Evolutionary conservation across 2,797 vertebrate species (phyloP).

Genomic region (Okamejei kenojei): DNA sequence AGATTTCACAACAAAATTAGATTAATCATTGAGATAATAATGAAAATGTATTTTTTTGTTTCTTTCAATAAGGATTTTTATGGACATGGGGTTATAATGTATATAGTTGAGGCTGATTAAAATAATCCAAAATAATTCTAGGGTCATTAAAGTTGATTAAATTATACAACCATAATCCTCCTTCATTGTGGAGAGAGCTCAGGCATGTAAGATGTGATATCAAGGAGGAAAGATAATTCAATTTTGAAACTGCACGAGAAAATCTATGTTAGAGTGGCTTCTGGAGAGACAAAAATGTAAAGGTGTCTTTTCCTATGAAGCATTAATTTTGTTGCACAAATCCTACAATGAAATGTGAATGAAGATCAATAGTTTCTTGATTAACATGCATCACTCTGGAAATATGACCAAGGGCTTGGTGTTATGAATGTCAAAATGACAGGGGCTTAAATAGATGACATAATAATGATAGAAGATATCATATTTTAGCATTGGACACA

Average conservation of each 20-base stretch:
- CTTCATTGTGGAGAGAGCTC: background rate
- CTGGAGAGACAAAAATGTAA: too few species aligned
- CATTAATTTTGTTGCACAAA: too few species aligned
- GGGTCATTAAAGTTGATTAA: background rate
- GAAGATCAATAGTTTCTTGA: too few species aligned
- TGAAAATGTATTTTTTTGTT: background rate
- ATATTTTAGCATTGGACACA: too few species aligned
- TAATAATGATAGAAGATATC: too few species aligned
- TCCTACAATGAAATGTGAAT: too few species aligned
- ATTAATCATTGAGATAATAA: background rate
- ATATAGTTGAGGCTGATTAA: background rate
- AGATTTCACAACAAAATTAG: background rate
- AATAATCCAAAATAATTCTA: background rate
- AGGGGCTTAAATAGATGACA: too few species aligned
- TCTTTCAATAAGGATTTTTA: background rate
- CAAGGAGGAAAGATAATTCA: background rate
- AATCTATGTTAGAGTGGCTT: too few species aligned
- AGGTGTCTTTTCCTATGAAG: too few species aligned
- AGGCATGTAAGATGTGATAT: background rate
- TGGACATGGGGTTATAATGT: background rate
- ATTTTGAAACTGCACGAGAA: background rate
- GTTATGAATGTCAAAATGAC: too few species aligned
- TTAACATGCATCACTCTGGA: too few species aligned
- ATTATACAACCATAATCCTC: background rate
- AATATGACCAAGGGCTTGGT: too few species aligned